These are phyloP conservation scores for Melanophora roralis DNA, from an alignment of 2,888 invertebrate species.

Conservation along the genomic window DNA sequence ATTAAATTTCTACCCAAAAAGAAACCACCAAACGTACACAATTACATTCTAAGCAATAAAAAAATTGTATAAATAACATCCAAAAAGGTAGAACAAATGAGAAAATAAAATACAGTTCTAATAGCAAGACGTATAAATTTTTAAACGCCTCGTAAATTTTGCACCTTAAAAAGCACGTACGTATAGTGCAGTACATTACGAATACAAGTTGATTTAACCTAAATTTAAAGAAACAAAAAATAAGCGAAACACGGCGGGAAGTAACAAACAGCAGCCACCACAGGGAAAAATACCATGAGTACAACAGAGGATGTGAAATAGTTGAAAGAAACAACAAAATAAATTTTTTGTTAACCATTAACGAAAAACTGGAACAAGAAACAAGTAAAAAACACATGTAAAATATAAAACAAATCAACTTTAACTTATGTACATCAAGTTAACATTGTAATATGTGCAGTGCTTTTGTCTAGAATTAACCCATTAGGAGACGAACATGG, in stretches of 20 bases:
- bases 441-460: conserved; percentile 37
- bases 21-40: not conserved
- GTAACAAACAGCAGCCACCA: not conserved
- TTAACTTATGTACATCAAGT: conserved; percentile 27
- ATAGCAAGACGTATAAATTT: conserved; percentile 50
- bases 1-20: conserved; percentile 1
- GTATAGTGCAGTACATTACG: conserved; percentile 57
- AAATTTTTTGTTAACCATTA: not conserved
- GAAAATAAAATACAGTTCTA: conserved; percentile 4
- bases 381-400: no score
- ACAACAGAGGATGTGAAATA: not conserved
- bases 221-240: conserved; percentile 34
- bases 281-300: conserved; percentile 7
- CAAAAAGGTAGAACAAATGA: conserved; percentile 24
- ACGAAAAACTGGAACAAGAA: conserved; percentile 2
- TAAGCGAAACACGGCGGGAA: not conserved
- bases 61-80: not conserved
- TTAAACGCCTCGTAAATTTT: conserved; percentile 60
- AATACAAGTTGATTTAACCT: conserved; percentile 58
- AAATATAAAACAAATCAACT: conserved; percentile 53
- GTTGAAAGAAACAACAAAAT: not conserved
- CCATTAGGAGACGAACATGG: not conserved
- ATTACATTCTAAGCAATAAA: not conserved
- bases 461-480: conserved; percentile 8
- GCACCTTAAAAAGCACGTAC: conserved; percentile 52